Conservation (phyloP, 1,140 invertebrate species). For the Drosophila repletoides region DNA sequence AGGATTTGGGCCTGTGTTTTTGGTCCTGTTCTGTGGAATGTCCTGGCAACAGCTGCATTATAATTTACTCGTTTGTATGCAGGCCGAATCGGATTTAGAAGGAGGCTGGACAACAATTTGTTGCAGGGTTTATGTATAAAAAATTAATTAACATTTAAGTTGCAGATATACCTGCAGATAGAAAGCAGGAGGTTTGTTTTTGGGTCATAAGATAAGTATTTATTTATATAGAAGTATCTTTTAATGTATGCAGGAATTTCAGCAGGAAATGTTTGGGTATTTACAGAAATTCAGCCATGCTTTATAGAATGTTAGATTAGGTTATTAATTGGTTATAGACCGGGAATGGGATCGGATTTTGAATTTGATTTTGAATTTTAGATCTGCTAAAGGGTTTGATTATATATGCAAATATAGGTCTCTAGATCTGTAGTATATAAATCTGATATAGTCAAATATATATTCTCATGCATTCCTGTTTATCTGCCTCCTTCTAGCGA, state of each 20-base stretch:
- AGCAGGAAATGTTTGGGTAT: neutral
- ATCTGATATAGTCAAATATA: too few species aligned
- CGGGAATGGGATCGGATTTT: too few species aligned
- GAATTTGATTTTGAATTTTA: too few species aligned
- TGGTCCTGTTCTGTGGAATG: neutral
- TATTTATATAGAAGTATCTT: too few species aligned
- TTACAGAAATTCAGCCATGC: too few species aligned
- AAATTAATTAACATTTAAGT: conserved; percentile 53
- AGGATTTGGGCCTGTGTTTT: conserved; percentile 18
- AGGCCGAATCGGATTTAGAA: conserved; percentile 43
- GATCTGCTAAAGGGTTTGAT: too few species aligned
- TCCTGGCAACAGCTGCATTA: conserved; percentile 50
- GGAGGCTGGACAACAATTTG: conserved; percentile 4
- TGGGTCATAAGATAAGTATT: neutral
- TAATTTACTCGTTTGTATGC: conserved; percentile 63
- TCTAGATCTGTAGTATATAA: too few species aligned
- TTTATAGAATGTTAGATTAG: too few species aligned
- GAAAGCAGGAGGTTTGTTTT: too few species aligned
- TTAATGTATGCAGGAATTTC: neutral
- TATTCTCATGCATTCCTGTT: neutral
- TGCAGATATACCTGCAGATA: neutral
- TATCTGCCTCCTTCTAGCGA: too few species aligned
- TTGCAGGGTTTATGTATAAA: conserved; percentile 30
- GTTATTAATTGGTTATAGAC: too few species aligned
- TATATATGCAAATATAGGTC: too few species aligned